phyloP scores from a whole-genome alignment of 2,113 vertebrate genomes.

The Callopanchax toddi region DNA sequence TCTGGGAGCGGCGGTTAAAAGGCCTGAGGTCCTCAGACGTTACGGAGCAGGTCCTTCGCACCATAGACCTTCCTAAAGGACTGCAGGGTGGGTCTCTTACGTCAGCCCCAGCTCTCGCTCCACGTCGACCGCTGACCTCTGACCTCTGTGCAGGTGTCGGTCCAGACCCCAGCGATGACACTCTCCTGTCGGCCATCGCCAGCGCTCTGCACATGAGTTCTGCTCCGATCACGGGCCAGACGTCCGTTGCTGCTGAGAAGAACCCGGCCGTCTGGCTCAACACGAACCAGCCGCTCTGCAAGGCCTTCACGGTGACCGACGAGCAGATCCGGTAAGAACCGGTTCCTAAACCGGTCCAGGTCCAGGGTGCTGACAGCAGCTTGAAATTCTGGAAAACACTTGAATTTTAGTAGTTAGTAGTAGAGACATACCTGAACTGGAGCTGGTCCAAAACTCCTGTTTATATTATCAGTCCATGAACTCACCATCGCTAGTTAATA shows the following conservation, averaged over 20 bases:
- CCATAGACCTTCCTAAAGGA: constrained; percentile 90
- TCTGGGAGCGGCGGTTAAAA: constrained; percentile 92
- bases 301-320: constrained; percentile 90
- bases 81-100: constrained; percentile 84
- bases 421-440: too few species aligned
- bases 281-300: constrained; percentile 89
- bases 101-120: not conserved
- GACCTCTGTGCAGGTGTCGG: constrained; percentile 81
- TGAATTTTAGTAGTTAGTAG: too few species aligned
- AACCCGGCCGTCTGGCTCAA: constrained; percentile 94
- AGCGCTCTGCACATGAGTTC: constrained; percentile 94
- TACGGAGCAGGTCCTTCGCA: constrained; percentile 86
- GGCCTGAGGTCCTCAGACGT: constrained; percentile 88
- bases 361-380: too few species aligned
- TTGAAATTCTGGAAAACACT: too few species aligned
- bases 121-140: constrained; percentile 1
- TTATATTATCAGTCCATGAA: too few species aligned
- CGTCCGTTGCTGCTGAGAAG: constrained; percentile 88
- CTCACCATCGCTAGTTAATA: too few species aligned
- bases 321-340: constrained; percentile 87
- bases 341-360: not conserved
- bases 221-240: constrained; percentile 88
- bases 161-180: constrained; percentile 85
- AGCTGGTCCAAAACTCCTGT: too few species aligned
- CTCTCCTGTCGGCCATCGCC: constrained; percentile 89